Base-by-base conservation (phyloP, 2,888 invertebrate species). In the Patella caerulea region DNA sequence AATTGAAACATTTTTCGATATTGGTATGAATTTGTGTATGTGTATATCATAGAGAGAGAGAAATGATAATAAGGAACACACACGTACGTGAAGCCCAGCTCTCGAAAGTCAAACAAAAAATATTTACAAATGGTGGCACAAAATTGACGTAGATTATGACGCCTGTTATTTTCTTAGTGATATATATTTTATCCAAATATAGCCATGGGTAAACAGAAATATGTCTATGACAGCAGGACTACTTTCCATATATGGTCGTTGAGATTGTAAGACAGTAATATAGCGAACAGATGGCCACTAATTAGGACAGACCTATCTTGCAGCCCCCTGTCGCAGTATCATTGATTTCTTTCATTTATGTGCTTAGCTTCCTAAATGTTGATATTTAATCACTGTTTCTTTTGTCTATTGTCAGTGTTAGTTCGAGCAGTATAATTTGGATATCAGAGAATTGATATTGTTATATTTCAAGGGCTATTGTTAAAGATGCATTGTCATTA, bases 341-440 rank as follows among this genome's bases (percentile, higher is more conserved):
- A 65, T 65, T 65, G 65, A 65, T 65, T 65, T 65, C 65, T 65
- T 24, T 19, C 24, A 65, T 65, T 65, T 65, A 65, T 65, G 65
- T 65, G 65, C 65, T 65, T 65, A 65, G 65, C 24, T 65, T 65
- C 65, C 65, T 65, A 65, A 65, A 65, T 24, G 65, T 65, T 65
- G 65, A 65, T 65, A 65, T 65, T 65, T 65, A 65, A 65, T 65
- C 65, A 65, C 65, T 65, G 65, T 65, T 65, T 65, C 65, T 65
- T 65, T 65, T 65, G 65, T 65, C 65, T 65, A 65, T 65, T 65
- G 65, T 65, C 65, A 19, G 19, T 14, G 65, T 65, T 45, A 11
- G 65, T 65, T 65, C 14, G 65, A 65, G 65, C 65, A 65, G 65
- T 65, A 65, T 65, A 65, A 65, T 65, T 65, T 65, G 65, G 65